A percentile compares a stretch with the other conserved stretches of the same genome.
These are phyloP conservation scores for Ochotona curzoniae DNA, from an alignment of 2,113 vertebrate species.

Conservation along the genomic window DNA sequence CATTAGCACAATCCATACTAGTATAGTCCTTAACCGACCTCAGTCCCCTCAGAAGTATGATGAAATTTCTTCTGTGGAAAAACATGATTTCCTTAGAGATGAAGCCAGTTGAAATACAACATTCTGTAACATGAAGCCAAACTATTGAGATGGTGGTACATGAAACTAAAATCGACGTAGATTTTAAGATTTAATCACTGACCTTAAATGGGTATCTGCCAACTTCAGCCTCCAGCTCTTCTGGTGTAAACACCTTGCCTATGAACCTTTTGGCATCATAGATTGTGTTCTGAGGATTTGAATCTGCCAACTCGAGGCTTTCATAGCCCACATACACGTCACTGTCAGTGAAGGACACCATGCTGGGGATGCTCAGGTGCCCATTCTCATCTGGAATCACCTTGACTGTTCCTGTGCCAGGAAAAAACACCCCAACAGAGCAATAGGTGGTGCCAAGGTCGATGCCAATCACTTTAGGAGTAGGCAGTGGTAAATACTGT, in stretches of 20 bases:
- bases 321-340: constrained; percentile 91
- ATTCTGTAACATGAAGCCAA: background rate
- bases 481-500: constrained; percentile 95
- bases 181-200: constrained; percentile 55
- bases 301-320: constrained; percentile 92
- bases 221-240: constrained; percentile 90
- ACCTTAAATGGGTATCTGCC: constrained; percentile 97
- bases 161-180: background rate
- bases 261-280: constrained; percentile 99
- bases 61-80: background rate
- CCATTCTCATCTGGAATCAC: constrained; percentile 93
- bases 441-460: constrained; percentile 98
- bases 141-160: background rate
- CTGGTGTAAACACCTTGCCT: constrained; percentile 92
- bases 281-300: constrained; percentile 94
- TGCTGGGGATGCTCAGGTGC: constrained; percentile 93
- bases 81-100: background rate
- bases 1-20: too few relatives aligned
- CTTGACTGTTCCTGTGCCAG: constrained; percentile 93
- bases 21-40: background rate
- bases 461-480: constrained; percentile 95
- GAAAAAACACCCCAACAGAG: constrained; percentile 95
- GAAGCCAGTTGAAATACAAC: background rate
- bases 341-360: constrained; percentile 91
- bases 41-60: background rate